Evolutionary conservation across 2,888 invertebrate genomes (phyloP).

Genomic region (Drosophila rubida): DNA sequence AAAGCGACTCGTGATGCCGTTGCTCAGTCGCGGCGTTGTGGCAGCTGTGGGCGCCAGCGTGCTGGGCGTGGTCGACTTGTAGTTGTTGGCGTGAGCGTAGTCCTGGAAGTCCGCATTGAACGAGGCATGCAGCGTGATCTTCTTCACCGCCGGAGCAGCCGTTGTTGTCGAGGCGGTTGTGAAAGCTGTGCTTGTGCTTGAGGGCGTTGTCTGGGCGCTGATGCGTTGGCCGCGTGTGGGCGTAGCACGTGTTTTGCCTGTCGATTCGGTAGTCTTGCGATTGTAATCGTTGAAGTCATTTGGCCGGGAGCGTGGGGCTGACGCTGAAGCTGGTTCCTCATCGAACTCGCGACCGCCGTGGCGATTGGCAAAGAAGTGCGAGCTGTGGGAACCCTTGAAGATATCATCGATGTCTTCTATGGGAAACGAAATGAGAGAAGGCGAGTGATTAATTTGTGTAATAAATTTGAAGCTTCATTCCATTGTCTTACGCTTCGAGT

Average conservation of each 20-base stretch:
- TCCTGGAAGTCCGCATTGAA: conserved; percentile 80
- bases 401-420: conserved; percentile 86
- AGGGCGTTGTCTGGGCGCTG: conserved; percentile 19
- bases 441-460: conserved; percentile 66
- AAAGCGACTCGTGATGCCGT: conserved; percentile 69
- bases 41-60: conserved; percentile 40
- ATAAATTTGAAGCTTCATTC: conserved; percentile 52
- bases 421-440: neutral
- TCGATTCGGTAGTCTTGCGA: conserved; percentile 67
- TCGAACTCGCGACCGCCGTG: conserved; percentile 88
- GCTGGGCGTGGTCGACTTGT: conserved; percentile 69
- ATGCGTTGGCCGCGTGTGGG: conserved; percentile 71
- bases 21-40: conserved; percentile 62
- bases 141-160: conserved; percentile 66
- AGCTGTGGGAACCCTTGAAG: conserved; percentile 90
- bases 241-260: conserved; percentile 63
- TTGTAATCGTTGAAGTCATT: conserved; percentile 84
- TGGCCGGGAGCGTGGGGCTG: conserved; percentile 67
- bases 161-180: conserved; percentile 37
- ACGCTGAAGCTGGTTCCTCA: conserved; percentile 76
- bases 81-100: conserved; percentile 27
- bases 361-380: conserved; percentile 90
- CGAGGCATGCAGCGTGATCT: conserved; percentile 81
- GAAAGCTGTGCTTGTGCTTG: conserved; percentile 9
- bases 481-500: conserved; percentile 82